A percentile compares a stretch with the other conserved stretches of the same genome.
These are phyloP conservation scores for Spilosoma lubricipeda DNA, from an alignment of 2,888 invertebrate species.

Conservation along the genomic window DNA sequence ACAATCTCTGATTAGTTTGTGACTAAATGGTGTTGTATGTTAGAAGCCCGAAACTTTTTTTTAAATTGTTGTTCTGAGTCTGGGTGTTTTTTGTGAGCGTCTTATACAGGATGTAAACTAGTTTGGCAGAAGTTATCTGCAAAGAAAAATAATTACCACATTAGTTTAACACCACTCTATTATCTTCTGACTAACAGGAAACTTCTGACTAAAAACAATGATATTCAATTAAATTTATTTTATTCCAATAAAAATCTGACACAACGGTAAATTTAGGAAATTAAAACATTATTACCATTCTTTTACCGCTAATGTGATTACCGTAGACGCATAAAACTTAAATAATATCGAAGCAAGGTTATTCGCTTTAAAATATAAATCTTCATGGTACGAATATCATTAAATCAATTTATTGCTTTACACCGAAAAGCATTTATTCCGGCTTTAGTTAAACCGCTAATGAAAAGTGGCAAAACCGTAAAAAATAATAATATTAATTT, in stretches of 20 bases:
- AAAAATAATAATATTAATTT: neutral
- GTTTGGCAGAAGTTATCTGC: no score
- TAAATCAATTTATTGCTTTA: conserved; percentile 24
- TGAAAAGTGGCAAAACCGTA: no score
- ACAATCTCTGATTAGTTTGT: no score
- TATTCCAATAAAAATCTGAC: neutral
- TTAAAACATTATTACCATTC: conserved; percentile 38
- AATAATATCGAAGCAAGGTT: conserved; percentile 35
- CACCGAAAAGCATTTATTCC: neutral
- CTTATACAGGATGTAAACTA: no score
- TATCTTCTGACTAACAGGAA: neutral
- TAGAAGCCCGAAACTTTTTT: no score
- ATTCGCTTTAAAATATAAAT: conserved; percentile 35
- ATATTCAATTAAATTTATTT: conserved; percentile 6
- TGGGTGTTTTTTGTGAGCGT: no score
- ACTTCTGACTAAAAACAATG: neutral
- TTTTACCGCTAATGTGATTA: conserved; percentile 48
- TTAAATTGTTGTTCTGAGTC: no score
- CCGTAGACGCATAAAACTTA: conserved; percentile 34
- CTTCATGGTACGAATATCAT: conserved; percentile 23
- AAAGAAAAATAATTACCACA: no score
- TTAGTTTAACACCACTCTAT: neutral
- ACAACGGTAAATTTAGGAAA: conserved; percentile 18
- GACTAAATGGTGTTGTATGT: no score
- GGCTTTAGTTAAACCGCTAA: neutral